Conservation (phyloP, 2,888 invertebrate species). For the Archips xylosteana region DNA sequence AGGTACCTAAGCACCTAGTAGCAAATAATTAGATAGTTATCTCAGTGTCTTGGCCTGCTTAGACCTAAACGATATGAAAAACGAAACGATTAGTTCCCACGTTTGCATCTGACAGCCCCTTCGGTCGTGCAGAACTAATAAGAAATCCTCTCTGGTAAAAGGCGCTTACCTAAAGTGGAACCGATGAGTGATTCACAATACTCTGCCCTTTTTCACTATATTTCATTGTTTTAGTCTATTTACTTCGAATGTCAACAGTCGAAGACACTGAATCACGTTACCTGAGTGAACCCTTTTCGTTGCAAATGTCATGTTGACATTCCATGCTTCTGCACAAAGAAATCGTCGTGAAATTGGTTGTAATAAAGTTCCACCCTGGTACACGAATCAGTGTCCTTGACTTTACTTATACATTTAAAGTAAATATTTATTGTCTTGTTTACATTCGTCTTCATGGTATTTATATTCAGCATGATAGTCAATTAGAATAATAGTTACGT, state of each 20-base stretch:
- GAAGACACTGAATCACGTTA: too few relatives aligned
- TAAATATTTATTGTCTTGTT: slow-evolving; percentile 12
- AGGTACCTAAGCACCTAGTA: too few relatives aligned
- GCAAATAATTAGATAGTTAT: too few relatives aligned
- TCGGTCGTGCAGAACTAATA: neutral
- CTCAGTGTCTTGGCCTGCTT: too few relatives aligned
- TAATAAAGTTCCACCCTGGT: too few relatives aligned
- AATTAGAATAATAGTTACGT: neutral
- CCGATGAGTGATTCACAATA: neutral
- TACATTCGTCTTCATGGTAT: slow-evolving; percentile 8
- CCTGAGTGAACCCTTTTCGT: too few relatives aligned
- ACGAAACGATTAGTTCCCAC: slow-evolving; percentile 5
- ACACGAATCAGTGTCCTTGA: too few relatives aligned
- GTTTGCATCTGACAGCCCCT: neutral
- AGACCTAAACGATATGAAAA: neutral
- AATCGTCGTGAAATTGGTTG: too few relatives aligned
- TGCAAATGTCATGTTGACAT: too few relatives aligned
- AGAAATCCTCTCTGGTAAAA: neutral
- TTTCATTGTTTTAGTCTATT: neutral
- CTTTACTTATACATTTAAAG: too few relatives aligned
- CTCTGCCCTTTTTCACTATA: neutral
- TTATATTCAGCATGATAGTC: neutral
- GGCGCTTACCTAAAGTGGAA: neutral
- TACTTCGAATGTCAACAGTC: too few relatives aligned
- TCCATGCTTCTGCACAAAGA: too few relatives aligned